Evolutionary conservation across 1,140 invertebrate species (phyloP), one percentile per base, ranked within the genome.

Genomic region (Pollicipes pollicipes): DNA sequence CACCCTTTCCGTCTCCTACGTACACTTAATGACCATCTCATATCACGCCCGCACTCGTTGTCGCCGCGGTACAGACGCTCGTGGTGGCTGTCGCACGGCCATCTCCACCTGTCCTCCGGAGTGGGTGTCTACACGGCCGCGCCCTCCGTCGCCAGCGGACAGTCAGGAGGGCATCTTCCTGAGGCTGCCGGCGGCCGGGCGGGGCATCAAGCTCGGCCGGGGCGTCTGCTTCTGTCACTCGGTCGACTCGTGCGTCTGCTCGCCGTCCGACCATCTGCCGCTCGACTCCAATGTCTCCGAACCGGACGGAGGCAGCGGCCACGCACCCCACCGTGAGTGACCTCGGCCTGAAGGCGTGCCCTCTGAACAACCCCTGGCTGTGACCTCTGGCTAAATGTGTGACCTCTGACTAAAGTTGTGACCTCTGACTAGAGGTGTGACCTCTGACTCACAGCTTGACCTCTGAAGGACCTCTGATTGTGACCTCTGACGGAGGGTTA

Each of bases 81-180:
- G n/a, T n/a, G n/a, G n/a, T n/a, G n/a, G n/a, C n/a, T n/a, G n/a
- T n/a, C n/a, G n/a, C n/a, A n/a, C n/a, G n/a, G n/a, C n/a, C n/a
- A n/a, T 32, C 69, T 32, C 64, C 8, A 16, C 10, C 35, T 29
- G 13, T 26, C 69, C 4, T 21, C 6, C 35, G 30, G 32, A 28
- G 13, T 37, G 6, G 0, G 16, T 58, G 29, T 21, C 8, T 35
- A 0, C n/a, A 13, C 26, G 10, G n/a, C 72, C 24, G 30, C 32
- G 21, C 13, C 30, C 21, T 27, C 28, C 74, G 77, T 4, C 75
- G 80, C 67, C 81, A 81, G 69, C 78, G 75, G 31, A 78, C 77
- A 63, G 79, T 79, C 63, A 21, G 35, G 35, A 6, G 35, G 35
- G 35, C 35, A 6, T 35, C 6, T 35, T 8, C 35, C 35, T 35